Evolutionary conservation across 2,113 vertebrate species (phyloP).

Genomic region (Dasypus novemcinctus): DNA sequence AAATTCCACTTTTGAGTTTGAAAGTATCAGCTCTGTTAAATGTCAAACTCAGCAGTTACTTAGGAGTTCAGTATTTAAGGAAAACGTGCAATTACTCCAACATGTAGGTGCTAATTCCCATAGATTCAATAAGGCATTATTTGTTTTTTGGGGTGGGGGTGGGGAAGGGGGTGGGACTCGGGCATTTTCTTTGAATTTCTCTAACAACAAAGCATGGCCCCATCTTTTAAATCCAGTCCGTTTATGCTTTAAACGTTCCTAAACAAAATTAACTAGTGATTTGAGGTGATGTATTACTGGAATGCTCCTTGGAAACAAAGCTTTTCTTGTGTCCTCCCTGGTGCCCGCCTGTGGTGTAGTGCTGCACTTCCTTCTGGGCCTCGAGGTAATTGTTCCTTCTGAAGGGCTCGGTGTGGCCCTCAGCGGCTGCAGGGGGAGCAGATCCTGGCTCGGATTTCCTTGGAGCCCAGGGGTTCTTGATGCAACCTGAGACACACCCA

Average conservation of each 20-base stretch:
- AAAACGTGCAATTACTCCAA: not conserved
- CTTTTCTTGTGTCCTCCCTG: not conserved
- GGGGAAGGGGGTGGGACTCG: not conserved
- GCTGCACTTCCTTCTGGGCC: not conserved
- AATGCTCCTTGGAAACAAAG: not conserved
- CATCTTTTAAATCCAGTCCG: slow-evolving; percentile 10
- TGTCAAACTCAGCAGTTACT: not conserved
- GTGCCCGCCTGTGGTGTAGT: fast-evolving
- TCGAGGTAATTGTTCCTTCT: not conserved
- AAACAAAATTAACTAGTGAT: not conserved
- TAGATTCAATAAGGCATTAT: not conserved
- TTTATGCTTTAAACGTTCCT: not conserved
- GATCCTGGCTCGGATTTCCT: not conserved
- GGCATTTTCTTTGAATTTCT: not conserved
- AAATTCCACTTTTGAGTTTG: not conserved
- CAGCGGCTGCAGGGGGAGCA: not conserved
- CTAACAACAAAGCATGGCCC: not conserved
- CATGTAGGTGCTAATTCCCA: not conserved
- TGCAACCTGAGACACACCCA: not conserved
- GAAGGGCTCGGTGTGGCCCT: no score
- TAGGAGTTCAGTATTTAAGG: not conserved
- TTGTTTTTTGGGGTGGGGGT: not conserved
- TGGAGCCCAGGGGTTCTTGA: not conserved
- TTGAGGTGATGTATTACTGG: not conserved
- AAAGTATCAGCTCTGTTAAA: not conserved